These are phyloP conservation scores for Pelvicachromis taeniatus DNA, from an alignment of 2,113 vertebrate genomes.

Conservation along the genomic window DNA sequence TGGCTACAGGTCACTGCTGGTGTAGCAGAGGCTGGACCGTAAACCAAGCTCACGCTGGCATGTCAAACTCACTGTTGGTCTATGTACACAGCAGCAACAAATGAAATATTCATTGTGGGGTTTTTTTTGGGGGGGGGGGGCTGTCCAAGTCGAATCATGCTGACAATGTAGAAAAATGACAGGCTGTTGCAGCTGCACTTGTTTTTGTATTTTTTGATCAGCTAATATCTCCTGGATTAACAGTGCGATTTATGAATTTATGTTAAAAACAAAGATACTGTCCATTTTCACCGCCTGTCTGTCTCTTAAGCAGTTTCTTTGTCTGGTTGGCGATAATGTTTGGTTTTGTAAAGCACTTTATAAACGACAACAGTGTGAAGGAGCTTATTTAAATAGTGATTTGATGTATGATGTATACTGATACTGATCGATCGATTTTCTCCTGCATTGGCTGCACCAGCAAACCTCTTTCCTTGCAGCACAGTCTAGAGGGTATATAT, in stretches of 20 bases:
- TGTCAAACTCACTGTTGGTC: neutral
- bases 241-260: too few species aligned
- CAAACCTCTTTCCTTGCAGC: neutral
- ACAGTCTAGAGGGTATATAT: neutral
- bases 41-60: neutral
- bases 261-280: neutral
- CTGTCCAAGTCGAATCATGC: neutral
- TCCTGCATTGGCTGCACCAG: neutral
- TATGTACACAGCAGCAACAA: neutral
- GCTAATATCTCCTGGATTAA: too few species aligned
- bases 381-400: neutral
- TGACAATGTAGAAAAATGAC: too few species aligned
- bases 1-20: neutral
- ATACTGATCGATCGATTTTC: neutral
- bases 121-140: accelerated
- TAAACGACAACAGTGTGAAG: neutral
- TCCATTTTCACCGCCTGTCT: neutral
- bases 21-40: neutral
- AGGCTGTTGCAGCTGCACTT: too few species aligned
- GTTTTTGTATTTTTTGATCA: too few species aligned
- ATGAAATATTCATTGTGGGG: neutral
- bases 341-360: neutral
- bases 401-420: neutral
- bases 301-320: neutral
- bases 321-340: neutral